Evolutionary conservation across 2,113 vertebrate genomes (phyloP), one percentile per base, ranked within the genome.

Genomic region (Gasterosteus aculeatus): DNA sequence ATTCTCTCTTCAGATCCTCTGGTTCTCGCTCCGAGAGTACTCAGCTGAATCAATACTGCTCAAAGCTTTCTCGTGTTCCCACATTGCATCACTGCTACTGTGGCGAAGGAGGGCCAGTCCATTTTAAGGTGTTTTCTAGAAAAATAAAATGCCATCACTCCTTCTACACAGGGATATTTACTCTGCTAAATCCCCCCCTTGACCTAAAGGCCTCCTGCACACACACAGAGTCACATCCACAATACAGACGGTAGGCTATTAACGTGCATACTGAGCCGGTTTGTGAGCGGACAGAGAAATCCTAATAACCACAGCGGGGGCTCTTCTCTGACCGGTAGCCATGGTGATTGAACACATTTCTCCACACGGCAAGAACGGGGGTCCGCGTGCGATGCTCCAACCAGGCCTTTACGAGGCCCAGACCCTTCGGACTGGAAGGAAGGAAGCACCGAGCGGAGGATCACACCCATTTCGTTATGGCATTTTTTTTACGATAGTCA

Each of bases 21-120:
- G 77, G 79, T 88, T 76, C 85, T 86, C 44, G 73, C 85, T 81
- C 59, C 1, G 66, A 90, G 87, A 90, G 85, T 89, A 86, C 82
- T 88, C 72, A 62, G 81, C 87, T 91, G 83, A 92, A 89, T 91
- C 90, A 86, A 90, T 92, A 91, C 72, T 75, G 85, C 86, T 91
- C 91, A 92, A 83, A 91, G 90, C 91, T 93, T 92, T 90, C 88
- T 91, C 84, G 66, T 92, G 89, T 90, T 91, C 85, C 78, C 11
- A 63, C 80, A 80, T 85, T 85, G 84, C 84, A 81, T 85, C 75
- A 47, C 72, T 58, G 86, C 82, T 69, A 69, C 83, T 71, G 70
- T 62, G 54, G 75, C 63, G 63, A 75, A 64, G 62, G 3, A 26
- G 42, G 33, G 44, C 26, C 86, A 78, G 53, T 57, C 26, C 67